These are phyloP conservation scores for Paradisaea rubra DNA, from an alignment of 2,113 vertebrate species.

Conservation along the genomic window DNA sequence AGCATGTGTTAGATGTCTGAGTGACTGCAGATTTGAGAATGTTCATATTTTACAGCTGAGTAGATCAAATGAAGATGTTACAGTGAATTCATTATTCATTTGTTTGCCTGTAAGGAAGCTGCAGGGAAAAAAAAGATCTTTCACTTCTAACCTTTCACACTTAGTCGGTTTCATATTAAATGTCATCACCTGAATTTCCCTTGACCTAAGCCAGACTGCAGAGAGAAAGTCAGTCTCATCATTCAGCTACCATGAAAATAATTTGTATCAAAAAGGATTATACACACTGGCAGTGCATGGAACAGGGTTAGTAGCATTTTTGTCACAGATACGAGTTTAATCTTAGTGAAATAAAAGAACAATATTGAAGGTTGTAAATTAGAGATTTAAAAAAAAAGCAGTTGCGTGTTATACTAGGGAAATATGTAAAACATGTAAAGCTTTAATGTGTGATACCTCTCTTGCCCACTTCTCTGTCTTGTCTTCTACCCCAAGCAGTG, in stretches of 20 bases:
- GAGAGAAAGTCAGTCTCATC: background rate
- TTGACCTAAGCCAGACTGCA: constrained; percentile 2
- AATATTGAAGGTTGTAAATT: background rate
- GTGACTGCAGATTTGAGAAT: constrained; percentile 34
- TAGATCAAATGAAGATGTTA: constrained; percentile 45
- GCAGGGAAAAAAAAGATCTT: background rate
- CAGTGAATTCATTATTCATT: constrained; percentile 48
- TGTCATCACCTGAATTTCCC: background rate
- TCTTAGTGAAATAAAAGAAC: background rate
- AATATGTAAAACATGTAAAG: background rate
- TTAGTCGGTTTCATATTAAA: constrained; percentile 46
- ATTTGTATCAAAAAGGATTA: background rate
- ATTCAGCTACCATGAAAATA: background rate
- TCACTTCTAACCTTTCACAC: constrained; percentile 39
- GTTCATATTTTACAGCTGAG: constrained; percentile 36
- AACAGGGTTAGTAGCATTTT: background rate
- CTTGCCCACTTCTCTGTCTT: background rate
- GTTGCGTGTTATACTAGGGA: background rate
- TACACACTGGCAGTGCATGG: background rate
- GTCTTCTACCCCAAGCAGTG: background rate
- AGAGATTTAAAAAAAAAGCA: background rate
- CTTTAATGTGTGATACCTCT: background rate
- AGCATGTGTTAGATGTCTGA: constrained; percentile 41
- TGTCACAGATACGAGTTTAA: background rate
- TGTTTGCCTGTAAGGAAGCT: constrained; percentile 20